A percentile compares a stretch with the other conserved stretches of the same genome.
Conservation (phyloP, 2,888 invertebrate species). For the Ophion obscuratus region DNA sequence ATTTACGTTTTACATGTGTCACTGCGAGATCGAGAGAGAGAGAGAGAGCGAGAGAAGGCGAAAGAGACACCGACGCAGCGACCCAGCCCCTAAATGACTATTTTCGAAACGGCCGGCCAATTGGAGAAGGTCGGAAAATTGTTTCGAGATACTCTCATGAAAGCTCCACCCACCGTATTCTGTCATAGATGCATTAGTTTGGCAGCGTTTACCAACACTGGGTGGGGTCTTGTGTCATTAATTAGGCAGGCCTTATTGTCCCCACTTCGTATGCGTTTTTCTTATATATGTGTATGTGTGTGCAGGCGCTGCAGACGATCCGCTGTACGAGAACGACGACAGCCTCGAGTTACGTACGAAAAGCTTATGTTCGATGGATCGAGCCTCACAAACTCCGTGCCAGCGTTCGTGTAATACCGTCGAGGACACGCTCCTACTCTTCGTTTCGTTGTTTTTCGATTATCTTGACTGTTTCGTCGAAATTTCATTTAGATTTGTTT, state of each 20-base stretch:
- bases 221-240: conserved; percentile 79
- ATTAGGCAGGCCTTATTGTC: conserved; percentile 62
- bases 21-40: conserved; percentile 32
- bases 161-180: conserved; percentile 75
- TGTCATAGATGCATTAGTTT: conserved; percentile 75
- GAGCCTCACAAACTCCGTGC: background rate
- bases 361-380: conserved; percentile 22
- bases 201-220: conserved; percentile 71
- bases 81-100: conserved; percentile 77
- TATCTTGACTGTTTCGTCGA: too few species aligned
- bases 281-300: background rate
- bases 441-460: too few species aligned
- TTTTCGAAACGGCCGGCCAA: conserved; percentile 80
- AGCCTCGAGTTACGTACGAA: conserved; percentile 13
- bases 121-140: conserved; percentile 73
- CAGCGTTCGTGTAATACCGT: too few species aligned
- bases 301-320: background rate
- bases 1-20: conserved; percentile 76
- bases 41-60: conserved; percentile 29
- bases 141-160: conserved; percentile 69
- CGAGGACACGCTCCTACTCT: too few species aligned
- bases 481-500: too few species aligned
- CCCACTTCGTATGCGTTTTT: too few species aligned
- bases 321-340: conserved; percentile 23
- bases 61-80: conserved; percentile 71